phyloP scores from a whole-genome alignment of 2,888 invertebrate genomes.

The Cantharis flavilabris region DNA sequence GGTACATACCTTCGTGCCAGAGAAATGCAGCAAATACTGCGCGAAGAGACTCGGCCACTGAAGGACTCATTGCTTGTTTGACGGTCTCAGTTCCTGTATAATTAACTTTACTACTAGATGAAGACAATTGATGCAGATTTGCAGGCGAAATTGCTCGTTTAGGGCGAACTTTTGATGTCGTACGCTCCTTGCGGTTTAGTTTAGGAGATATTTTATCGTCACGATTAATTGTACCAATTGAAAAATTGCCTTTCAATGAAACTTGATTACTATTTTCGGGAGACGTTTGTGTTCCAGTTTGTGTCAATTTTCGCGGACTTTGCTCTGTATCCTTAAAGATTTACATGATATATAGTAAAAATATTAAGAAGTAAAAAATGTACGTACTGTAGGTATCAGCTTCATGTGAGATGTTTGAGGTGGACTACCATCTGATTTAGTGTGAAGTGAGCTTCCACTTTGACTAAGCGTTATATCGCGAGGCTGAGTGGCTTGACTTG shows the following conservation, averaged over 20 bases:
- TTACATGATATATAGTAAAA: background rate
- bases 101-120: conserved; percentile 48
- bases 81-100: conserved; percentile 60
- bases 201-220: conserved; percentile 64
- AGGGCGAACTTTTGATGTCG: conserved; percentile 56
- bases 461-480: conserved; percentile 61
- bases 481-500: conserved; percentile 58
- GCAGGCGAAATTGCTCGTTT: conserved; percentile 56
- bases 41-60: conserved; percentile 89
- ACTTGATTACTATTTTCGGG: conserved; percentile 60
- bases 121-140: conserved; percentile 53
- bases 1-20: conserved; percentile 83
- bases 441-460: conserved; percentile 60
- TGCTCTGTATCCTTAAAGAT: conserved; percentile 49
- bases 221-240: conserved; percentile 61
- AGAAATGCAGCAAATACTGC: conserved; percentile 94
- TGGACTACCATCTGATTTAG: conserved; percentile 59
- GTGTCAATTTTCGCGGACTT: conserved; percentile 58
- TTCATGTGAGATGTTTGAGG: conserved; percentile 57
- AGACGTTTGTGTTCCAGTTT: conserved; percentile 73
- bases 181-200: conserved; percentile 60
- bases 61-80: conserved; percentile 88
- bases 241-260: conserved; percentile 61
- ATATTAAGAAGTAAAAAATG: background rate
- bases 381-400: conserved; percentile 33